Conservation (phyloP, 1,140 invertebrate species). For the Ylistrum balloti region DNA sequence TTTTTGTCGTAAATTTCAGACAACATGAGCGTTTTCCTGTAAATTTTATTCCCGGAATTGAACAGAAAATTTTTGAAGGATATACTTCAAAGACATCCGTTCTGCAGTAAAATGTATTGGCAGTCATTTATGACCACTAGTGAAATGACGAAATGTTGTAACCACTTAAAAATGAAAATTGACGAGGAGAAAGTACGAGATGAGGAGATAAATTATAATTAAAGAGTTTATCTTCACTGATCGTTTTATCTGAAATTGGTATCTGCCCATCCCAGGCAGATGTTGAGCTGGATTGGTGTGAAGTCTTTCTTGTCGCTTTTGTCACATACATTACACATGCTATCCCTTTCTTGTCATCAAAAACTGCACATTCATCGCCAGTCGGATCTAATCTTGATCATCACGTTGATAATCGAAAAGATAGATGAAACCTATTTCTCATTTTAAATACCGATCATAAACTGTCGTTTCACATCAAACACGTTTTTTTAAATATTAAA, state of each 20-base stretch:
- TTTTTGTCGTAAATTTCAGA: neutral
- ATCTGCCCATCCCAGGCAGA: neutral
- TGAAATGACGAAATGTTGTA: neutral
- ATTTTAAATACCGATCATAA: conserved; percentile 7
- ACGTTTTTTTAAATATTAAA: neutral
- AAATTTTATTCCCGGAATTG: neutral
- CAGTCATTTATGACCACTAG: neutral
- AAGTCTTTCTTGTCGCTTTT: neutral
- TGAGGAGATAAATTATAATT: neutral
- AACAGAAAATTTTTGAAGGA: neutral
- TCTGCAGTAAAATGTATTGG: neutral
- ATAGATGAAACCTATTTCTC: conserved; percentile 27
- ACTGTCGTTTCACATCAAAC: conserved; percentile 9
- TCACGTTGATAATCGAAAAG: neutral
- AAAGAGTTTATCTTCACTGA: neutral
- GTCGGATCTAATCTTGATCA: conserved; percentile 2
- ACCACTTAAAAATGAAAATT: conserved; percentile 8
- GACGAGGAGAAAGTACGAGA: neutral
- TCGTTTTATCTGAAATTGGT: neutral
- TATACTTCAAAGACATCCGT: neutral
- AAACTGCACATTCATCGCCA: conserved; percentile 13
- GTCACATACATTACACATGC: neutral
- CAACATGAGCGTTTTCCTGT: neutral
- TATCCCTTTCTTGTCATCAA: conserved; percentile 15
- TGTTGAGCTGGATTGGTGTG: neutral